Base-by-base conservation (phyloP, 2,113 vertebrate species). In the Thalassarche chlororhynchos region DNA sequence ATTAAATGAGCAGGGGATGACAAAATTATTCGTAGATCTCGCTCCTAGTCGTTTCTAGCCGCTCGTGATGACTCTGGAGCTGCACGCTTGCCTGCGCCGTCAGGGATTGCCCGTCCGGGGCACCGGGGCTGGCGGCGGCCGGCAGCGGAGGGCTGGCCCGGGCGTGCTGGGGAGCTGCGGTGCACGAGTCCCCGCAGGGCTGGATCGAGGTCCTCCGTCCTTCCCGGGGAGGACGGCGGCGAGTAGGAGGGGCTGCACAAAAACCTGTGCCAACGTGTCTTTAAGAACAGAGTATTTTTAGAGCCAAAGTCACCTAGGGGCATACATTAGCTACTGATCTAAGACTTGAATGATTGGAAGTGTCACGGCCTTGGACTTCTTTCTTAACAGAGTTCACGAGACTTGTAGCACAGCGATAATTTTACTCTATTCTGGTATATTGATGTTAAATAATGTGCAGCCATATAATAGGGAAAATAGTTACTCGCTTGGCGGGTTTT, bases 401-500 rank as follows among this genome's bases (percentile, higher is more conserved):
- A 12, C 19, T 26, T 26, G 62, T 46, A 24, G 26, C 52, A 5
- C 34, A 49, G 60, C 0, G 12, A 9, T 82, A 3, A 34, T 71
- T 81, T 32, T 25, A 5, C 21, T 74, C 21, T 34, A 0, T 76
- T 54, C 49, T 74, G 64, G 44, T 52, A 3, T n/a, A 32, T 66
- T 9, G 28, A 5, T 58, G 26, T 38, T 81, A 47, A 86, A 52
- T 31, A 32, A 46, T 2, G 17, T 46, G 24, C 84, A 82, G 76
- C 51, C 18, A 3, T 8, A 2, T 6, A 8, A 8, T 2, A 10
- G 32, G 51, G 47, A 9, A 31, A 4, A 6, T 3, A 1, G 2
- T 15, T 25, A 5, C n/a, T 74, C 12, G 9, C 23, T 61, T 17
- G 58, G 31, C 2, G 20, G 26, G 23, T 42, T 92, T 95, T 62